phyloP scores from a whole-genome alignment of 1,140 invertebrate species.

The Idris sp. region DNA sequence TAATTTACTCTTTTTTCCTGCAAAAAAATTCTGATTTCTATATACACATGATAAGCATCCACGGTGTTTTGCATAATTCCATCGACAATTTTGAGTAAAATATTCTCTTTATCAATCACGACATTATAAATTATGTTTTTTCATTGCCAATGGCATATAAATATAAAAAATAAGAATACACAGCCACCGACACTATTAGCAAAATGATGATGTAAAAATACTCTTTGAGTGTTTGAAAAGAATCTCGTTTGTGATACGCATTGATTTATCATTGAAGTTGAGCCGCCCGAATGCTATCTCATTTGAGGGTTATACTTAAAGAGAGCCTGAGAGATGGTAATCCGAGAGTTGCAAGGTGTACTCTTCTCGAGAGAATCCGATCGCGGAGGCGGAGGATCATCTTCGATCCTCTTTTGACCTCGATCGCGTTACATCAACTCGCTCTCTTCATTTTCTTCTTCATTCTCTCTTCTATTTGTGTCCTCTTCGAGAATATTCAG shows the following conservation, averaged over 20 bases:
- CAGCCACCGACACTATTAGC: constrained; percentile 35
- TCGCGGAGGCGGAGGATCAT: constrained; percentile 66
- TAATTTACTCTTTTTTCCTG: too few species aligned
- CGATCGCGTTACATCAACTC: constrained; percentile 65
- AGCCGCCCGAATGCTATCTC: constrained; percentile 56
- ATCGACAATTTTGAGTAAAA: not conserved
- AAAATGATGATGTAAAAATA: constrained; percentile 52
- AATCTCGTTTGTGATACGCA: constrained; percentile 59
- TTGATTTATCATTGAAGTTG: constrained; percentile 60
- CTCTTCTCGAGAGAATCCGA: constrained; percentile 67
- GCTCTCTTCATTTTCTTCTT: constrained; percentile 33
- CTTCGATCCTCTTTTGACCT: constrained; percentile 67
- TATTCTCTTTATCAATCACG: constrained; percentile 5
- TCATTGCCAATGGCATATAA: constrained; percentile 6
- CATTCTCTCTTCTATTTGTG: constrained; percentile 14
- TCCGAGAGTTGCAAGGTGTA: constrained; percentile 66
- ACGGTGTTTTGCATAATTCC: too few species aligned
- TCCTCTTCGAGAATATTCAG: constrained; percentile 44
- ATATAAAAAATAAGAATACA: constrained; percentile 36
- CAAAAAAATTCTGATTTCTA: too few species aligned
- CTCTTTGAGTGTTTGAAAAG: constrained; percentile 50
- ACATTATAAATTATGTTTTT: constrained; percentile 20
- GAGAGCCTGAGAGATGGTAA: constrained; percentile 64
- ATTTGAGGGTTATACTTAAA: constrained; percentile 62
- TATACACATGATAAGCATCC: too few species aligned